phyloP scores from a whole-genome alignment of 1,140 invertebrate species.

The Dicyema japonicum region DNA sequence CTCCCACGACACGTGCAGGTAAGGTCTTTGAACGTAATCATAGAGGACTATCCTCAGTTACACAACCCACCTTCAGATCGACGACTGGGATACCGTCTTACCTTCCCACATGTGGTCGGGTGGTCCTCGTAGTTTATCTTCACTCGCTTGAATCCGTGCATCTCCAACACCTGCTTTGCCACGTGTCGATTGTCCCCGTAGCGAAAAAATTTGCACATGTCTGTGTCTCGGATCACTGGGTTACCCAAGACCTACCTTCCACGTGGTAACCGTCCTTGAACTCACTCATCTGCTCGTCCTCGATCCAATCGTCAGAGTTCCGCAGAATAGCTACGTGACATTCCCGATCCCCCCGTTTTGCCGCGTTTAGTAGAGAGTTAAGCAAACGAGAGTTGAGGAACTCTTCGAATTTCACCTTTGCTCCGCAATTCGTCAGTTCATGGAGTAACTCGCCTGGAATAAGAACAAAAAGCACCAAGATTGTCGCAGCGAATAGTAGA shows the following conservation, averaged over 20 bases:
- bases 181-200: conserved; percentile 97
- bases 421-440: conserved; percentile 89
- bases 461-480: conserved; percentile 32
- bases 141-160: conserved; percentile 84
- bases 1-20: conserved; percentile 98
- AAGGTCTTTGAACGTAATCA: conserved; percentile 95
- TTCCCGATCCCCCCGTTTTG: conserved; percentile 24
- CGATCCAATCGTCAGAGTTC: conserved; percentile 92
- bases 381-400: conserved; percentile 37
- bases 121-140: conserved; percentile 32
- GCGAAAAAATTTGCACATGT: conserved; percentile 85
- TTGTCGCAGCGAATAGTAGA: conserved; percentile 74
- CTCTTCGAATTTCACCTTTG: conserved; percentile 64
- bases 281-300: conserved; percentile 35
- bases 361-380: background rate
- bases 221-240: conserved; percentile 38
- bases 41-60: conserved; percentile 64
- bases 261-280: background rate
- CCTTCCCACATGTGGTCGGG: conserved; percentile 89
- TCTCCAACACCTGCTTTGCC: conserved; percentile 84
- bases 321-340: conserved; percentile 56
- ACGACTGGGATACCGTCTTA: conserved; percentile 42
- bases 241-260: too few species aligned
- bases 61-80: conserved; percentile 27
- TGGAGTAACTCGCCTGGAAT: conserved; percentile 54